phyloP scores from a whole-genome alignment of 2,888 invertebrate species.

The Augochlorella aurata region DNA sequence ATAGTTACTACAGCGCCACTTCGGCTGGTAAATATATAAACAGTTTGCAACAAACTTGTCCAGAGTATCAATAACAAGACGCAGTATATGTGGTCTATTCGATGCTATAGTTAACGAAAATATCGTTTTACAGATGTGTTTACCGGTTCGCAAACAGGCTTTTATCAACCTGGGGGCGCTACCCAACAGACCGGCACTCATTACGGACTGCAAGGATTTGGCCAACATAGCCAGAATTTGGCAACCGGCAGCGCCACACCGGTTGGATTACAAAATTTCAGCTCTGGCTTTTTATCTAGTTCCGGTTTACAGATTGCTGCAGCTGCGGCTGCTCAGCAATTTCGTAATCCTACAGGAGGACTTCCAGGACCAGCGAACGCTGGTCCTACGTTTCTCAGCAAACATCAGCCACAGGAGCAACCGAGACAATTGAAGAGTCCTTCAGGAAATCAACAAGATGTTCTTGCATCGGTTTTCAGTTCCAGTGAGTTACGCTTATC shows the following conservation, averaged over 20 bases:
- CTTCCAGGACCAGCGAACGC: conserved; percentile 79
- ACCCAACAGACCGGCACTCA: conserved; percentile 80
- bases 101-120: background rate
- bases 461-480: conserved; percentile 84
- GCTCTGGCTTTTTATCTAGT: conserved; percentile 84
- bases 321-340: conserved; percentile 86
- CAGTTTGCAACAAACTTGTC: background rate
- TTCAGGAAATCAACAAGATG: conserved; percentile 82
- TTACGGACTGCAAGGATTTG: conserved; percentile 81
- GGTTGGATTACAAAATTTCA: conserved; percentile 83
- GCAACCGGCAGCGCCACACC: conserved; percentile 81
- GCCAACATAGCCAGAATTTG: conserved; percentile 80
- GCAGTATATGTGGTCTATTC: background rate
- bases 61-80: too few species aligned
- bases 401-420: conserved; percentile 80
- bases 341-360: conserved; percentile 84
- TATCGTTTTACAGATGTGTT: conserved; percentile 75
- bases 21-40: conserved; percentile 75
- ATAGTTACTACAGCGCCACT: conserved; percentile 80
- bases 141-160: conserved; percentile 80
- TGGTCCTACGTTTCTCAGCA: conserved; percentile 78
- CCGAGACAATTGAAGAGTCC: conserved; percentile 80
- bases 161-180: conserved; percentile 80
- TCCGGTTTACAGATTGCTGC: conserved; percentile 86
- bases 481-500: conserved; percentile 80